Evolutionary conservation across 2,797 vertebrate genomes (phyloP).

Genomic region (Arnoldichthys spilopterus): DNA sequence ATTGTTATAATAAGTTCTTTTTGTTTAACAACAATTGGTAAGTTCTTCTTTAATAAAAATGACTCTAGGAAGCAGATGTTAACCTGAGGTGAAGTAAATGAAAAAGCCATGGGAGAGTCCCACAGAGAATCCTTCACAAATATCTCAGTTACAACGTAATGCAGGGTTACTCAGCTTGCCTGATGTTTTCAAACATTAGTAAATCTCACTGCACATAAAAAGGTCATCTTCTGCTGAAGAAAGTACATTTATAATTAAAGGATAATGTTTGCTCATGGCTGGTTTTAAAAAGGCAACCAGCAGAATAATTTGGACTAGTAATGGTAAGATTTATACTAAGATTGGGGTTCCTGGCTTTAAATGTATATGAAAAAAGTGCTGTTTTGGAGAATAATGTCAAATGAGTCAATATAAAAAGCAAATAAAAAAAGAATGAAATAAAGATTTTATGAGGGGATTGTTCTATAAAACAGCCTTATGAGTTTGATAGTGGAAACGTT

Average conservation of each 20-base stretch:
- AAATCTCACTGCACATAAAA: neutral
- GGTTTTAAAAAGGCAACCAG: neutral
- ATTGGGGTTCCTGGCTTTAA: neutral
- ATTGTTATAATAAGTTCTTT: neutral
- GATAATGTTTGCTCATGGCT: neutral
- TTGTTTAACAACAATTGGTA: no score
- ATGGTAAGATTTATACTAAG: neutral
- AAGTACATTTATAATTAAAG: neutral
- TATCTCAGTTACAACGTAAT: neutral
- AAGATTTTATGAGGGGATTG: neutral
- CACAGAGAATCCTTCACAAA: neutral
- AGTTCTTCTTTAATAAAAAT: slow-evolving; percentile 8
- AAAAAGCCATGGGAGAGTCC: neutral
- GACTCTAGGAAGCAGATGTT: neutral
- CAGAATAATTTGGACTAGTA: neutral
- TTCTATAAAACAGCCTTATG: neutral
- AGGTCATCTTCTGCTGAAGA: neutral
- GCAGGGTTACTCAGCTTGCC: neutral
- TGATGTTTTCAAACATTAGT: neutral
- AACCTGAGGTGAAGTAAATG: slow-evolving; percentile 3
- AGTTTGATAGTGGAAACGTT: neutral
- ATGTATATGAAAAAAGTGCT: neutral
- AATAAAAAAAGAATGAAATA: neutral
- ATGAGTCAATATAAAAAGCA: neutral
- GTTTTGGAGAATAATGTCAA: neutral